Conservation (phyloP, 1,140 invertebrate species). For the Diploscapter pachys region DNA sequence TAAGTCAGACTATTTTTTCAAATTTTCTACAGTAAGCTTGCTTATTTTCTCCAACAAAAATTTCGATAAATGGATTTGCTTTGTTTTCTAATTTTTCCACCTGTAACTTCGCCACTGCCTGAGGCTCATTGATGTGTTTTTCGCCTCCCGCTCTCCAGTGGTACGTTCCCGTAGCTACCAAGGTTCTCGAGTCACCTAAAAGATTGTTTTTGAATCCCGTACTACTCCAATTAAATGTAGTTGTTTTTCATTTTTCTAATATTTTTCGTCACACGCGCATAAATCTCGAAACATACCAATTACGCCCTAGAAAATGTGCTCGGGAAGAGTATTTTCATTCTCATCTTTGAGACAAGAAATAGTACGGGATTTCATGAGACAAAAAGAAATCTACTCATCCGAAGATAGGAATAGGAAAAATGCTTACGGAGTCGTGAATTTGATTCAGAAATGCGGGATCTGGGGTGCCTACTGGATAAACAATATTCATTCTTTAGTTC, state of each 20-base stretch:
- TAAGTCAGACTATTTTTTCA: background rate
- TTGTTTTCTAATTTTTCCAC: slow-evolving; percentile 60
- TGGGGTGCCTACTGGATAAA: too few species aligned
- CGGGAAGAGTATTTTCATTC: background rate
- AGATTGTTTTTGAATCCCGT: too few species aligned
- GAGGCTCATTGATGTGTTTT: slow-evolving; percentile 93
- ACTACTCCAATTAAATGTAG: too few species aligned
- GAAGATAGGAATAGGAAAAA: too few species aligned
- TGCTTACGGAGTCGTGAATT: too few species aligned
- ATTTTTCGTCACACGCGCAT: background rate
- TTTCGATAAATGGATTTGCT: too few species aligned
- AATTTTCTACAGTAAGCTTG: too few species aligned
- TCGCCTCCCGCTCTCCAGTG: slow-evolving; percentile 95
- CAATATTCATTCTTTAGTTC: too few species aligned
- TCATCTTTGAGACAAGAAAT: background rate
- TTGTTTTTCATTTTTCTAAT: background rate
- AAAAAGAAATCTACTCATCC: background rate
- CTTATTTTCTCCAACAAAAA: too few species aligned
- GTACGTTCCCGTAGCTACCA: slow-evolving; percentile 88
- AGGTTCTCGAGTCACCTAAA: slow-evolving; percentile 69
- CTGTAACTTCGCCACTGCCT: slow-evolving; percentile 86
- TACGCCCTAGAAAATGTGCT: too few species aligned
- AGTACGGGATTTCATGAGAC: background rate
- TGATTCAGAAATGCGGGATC: too few species aligned
- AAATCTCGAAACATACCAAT: too few species aligned